Conservation (phyloP, 2,113 vertebrate species). For the Eulemur rufifrons region DNA sequence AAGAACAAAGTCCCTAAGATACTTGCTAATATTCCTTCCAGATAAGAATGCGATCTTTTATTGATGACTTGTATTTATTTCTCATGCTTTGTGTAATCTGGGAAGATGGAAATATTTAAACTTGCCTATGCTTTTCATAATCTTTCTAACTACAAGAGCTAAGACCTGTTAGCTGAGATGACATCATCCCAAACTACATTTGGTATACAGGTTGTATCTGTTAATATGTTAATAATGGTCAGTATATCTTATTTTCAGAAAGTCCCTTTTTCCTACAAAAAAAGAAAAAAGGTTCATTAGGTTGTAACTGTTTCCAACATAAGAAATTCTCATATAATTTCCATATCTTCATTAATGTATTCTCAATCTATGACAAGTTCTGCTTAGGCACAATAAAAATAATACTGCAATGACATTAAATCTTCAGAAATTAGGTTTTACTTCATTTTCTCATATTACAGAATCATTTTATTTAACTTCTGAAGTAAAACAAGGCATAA, state of each 20-base stretch:
- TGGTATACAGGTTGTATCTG: background rate
- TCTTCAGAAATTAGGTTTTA: background rate
- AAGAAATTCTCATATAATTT: background rate
- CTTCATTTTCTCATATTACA: background rate
- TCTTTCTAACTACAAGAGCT: constrained; percentile 44
- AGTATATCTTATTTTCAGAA: background rate
- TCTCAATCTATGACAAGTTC: background rate
- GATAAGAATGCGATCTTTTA: constrained; percentile 24
- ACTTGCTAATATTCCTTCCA: constrained; percentile 46
- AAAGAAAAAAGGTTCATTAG: background rate
- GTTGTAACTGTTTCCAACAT: background rate
- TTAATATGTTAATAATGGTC: background rate
- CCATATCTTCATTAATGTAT: background rate
- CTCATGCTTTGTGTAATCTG: constrained; percentile 27
- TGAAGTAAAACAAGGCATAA: background rate
- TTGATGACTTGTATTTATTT: constrained; percentile 45
- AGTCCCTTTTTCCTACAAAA: background rate
- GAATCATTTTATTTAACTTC: background rate
- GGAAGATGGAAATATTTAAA: constrained; percentile 57
- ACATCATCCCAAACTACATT: background rate
- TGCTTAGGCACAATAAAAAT: background rate
- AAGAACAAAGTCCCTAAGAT: constrained; percentile 42
- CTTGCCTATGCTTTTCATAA: constrained; percentile 28
- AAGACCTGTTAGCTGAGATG: background rate
- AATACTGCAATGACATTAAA: background rate